A percentile compares a stretch with the other conserved stretches of the same genome.
Conservation (phyloP, 2,888 invertebrate species). For the Rhamnusium bicolor region DNA sequence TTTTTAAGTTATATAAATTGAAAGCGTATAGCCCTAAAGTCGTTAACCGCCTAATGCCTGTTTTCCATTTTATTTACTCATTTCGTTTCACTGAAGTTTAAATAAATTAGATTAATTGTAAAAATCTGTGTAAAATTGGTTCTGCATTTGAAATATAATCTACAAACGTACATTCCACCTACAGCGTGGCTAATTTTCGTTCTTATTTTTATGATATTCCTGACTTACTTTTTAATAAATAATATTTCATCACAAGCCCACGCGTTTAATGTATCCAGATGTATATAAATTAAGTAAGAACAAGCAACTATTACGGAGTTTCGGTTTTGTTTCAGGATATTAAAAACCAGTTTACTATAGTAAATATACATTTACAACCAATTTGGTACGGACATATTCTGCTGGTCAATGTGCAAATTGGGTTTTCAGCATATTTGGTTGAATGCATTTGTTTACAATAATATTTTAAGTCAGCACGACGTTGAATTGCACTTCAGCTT, state of each 20-base stretch:
- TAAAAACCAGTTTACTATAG: no score
- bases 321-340: no score
- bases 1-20: neutral
- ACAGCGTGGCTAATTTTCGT: neutral
- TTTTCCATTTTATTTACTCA: constrained; percentile 3
- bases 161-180: neutral
- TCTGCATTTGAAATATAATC: neutral
- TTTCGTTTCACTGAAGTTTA: constrained; percentile 1
- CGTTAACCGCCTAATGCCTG: neutral
- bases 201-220: neutral
- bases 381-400: no score
- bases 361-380: no score
- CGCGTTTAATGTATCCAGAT: no score
- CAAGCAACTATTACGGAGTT: no score
- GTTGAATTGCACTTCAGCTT: no score
- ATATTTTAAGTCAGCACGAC: no score
- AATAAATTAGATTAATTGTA: neutral
- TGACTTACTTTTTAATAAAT: neutral
- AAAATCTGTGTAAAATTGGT: neutral
- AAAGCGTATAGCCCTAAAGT: constrained; percentile 3
- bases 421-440: no score
- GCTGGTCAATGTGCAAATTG: no score
- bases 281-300: no score
- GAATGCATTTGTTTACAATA: no score
- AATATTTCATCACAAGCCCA: neutral